Base-by-base conservation (phyloP, 1,140 invertebrate species). In the Harlomillsia oculata region DNA sequence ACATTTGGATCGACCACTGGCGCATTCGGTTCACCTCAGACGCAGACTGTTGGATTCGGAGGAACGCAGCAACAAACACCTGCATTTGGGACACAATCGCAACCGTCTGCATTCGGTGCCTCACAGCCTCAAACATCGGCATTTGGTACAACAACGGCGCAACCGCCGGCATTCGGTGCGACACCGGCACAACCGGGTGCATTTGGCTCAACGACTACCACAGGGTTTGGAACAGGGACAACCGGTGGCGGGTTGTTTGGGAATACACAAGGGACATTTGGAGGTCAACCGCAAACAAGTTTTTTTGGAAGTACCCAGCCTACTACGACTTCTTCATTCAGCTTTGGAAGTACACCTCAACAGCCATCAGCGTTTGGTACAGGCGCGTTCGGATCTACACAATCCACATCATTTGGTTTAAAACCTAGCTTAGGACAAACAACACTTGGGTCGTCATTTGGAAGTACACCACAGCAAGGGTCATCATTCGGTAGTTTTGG, bases 271-370 rank as follows among this genome's bases (percentile, higher is more conserved):
- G n/a, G n/a, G n/a, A 14, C 43, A 25, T 45, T 45, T 26, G 43
- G 43, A 28, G 20, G 23, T 1, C 43, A 34, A 48, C 45, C 16
- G 3, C 28, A 28, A 4, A 25, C 30, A 37, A 16, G 68, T 39
- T 64, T 64, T 9, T 25, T 48, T 37, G 25, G 23, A 13, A 40
- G 45, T 2, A 28, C 34, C n/a, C 16, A 26, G 16, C 25, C 55
- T 21, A 64, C 69, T 8, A 69, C 75, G 0, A 69, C 72, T 2
- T 69, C 67, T n/a, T 65, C 66, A 11, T 63, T 68, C 59, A 76
- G 77, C 9, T 82, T 82, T 70, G 75, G 75, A 16, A 26, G 21
- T 26, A 14, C 3, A 3, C 16, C 20, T 26, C 39, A 37, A 4
- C 16, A 37, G 18, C n/a, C 49, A 0, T 29, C 46, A 34, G n/a